Evolutionary conservation across 2,888 invertebrate species (phyloP), one percentile per base, ranked within the genome.

Genomic region (Drosophila nr. perissopoda): DNA sequence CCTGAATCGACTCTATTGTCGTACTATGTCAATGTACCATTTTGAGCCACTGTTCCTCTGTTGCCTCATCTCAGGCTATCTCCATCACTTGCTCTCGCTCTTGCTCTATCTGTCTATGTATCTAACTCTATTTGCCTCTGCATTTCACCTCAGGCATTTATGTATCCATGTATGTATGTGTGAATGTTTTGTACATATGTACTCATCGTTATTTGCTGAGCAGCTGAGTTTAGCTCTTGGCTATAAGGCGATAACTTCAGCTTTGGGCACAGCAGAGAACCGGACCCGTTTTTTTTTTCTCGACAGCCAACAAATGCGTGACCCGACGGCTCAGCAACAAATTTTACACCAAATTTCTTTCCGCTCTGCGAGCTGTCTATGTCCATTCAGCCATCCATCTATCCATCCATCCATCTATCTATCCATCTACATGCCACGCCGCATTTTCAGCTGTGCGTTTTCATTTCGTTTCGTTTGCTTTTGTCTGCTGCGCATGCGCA

Each of bases 341-440:
- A 86, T 86, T 83, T 73, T 74, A 83, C 80, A 83, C 83, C 78
- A 76, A 69, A 83, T 72, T 87, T 87, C 76, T 70, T 80, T 80
- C 71, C 74, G 71, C 85, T 71, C 73, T 82, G 16, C 45, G 72
- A 60, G 49, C 65, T 63, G 61, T 68, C 65, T 53, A 58, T 57
- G 62, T 21, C 33, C 69, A 65, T 29, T 65, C 57, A 70, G 51
- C 42, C 59, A 69, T 40, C 59, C 57, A 61, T 64, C 59, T 54
- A 61, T 64, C 73, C 49, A 76, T 72, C 64, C 31, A 71, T 70
- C 65, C 45, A 68, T 63, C 64, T 40, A 77, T 45, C 69, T 51
- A 65, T 53, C 58, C 74, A 80, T 78, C 78, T 61, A 57, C 71
- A 65, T 58, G 70, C 45, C 74, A 61, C 33, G 65, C 65, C 75